Evolutionary conservation across 2,888 invertebrate genomes (phyloP).

Genomic region (Caenorhabditis sinica): DNA sequence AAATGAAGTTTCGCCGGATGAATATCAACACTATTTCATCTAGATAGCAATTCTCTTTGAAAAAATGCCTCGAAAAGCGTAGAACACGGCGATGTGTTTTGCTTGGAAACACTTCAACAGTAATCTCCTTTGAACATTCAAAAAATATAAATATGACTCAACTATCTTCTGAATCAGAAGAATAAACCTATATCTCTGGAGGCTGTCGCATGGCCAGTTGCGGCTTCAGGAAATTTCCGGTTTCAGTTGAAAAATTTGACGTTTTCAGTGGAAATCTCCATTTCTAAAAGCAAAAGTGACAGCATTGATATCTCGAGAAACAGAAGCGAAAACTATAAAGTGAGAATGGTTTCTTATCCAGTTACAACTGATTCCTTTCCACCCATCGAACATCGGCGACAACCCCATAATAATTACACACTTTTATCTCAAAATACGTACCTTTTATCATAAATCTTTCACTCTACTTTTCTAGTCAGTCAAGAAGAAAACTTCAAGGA

Average conservation of each 20-base stretch:
- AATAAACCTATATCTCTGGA: too few relatives aligned
- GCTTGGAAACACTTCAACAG: constrained; percentile 7
- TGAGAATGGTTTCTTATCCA: constrained; percentile 15
- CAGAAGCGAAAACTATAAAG: constrained; percentile 9
- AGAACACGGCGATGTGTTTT: constrained; percentile 5
- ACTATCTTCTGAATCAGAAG: too few relatives aligned
- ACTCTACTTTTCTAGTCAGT: constrained; percentile 17
- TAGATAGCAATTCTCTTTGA: background rate
- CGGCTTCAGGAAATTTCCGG: too few relatives aligned
- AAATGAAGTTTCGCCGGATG: background rate
- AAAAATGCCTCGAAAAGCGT: background rate
- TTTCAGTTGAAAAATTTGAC: too few relatives aligned
- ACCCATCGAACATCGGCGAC: constrained; percentile 17
- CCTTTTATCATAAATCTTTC: constrained; percentile 39
- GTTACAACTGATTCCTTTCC: constrained; percentile 42
- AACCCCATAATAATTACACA: constrained; percentile 37
- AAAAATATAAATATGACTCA: constrained; percentile 13
- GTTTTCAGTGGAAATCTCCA: too few relatives aligned
- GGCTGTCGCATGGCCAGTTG: too few relatives aligned
- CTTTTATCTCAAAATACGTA: constrained; percentile 31
- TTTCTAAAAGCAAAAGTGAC: background rate
- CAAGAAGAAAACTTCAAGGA: constrained; percentile 24
- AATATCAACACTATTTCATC: constrained; percentile 2
- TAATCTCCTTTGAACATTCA: background rate
- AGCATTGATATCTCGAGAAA: constrained; percentile 18